Base-by-base conservation (phyloP, 2,888 invertebrate species). In the Heliconius charithonia region DNA sequence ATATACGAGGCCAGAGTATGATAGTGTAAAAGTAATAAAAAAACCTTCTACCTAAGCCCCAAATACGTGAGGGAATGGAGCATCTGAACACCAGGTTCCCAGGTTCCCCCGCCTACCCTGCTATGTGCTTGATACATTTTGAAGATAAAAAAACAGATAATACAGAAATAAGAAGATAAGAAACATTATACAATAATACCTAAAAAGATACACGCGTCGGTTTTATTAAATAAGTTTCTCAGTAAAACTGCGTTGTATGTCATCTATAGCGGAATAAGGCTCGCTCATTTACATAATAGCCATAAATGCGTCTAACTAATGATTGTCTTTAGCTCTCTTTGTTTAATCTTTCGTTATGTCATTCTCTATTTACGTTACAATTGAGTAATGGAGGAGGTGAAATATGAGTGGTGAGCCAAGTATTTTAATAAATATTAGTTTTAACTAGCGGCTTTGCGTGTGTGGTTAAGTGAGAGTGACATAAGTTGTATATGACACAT, bases 231-330 rank as follows among this genome's bases (percentile, higher is more conserved):
- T 62, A 62, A 62, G 32, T 13, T 73, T 37, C 37, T 62, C 12
- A 71, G n/a, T 32, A 25, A 51, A 29, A 75, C 29, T 45, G 74
- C 41, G 63, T 63, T 51, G 41, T 9, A 32, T 51, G 45, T 75
- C 78, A 79, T 56, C 32, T 16, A 6, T 75, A 79, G 62, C 72
- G 69, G 70, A 56, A 70, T 70, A 70, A 32, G 70, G 51, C 67
- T 78, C 62, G 63, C n/a, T 51, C n/a, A 67, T 80, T 80, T 77
- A 75, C 80, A 78, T 80, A 75, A 75, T 75, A 51, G 32, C 73
- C 73, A 73, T 69, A 74, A 76, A 74, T 63, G 37, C 41, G 22
- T 78, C 29, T 78, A 70, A 65, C 67, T 63, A 78, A 78, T 80
- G 62, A 72, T 73, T 76, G 45, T 45, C 29, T 78, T 72, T 73